These are phyloP conservation scores for Coecobrya sp. DNA, from an alignment of 2,888 invertebrate species.

Conservation along the genomic window DNA sequence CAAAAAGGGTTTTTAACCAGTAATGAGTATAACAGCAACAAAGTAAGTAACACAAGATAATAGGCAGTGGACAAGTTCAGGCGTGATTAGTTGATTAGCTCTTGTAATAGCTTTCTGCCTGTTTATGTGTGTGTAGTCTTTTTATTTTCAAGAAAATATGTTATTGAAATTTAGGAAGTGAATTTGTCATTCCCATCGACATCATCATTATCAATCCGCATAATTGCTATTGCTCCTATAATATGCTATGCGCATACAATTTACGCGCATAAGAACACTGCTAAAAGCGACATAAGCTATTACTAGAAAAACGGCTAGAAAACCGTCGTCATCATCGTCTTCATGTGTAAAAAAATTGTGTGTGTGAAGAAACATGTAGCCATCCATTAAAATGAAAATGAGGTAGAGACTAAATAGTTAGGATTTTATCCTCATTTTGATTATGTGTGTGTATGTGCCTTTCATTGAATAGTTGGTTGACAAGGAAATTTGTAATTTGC, in stretches of 20 bases:
- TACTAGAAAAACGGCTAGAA: neutral
- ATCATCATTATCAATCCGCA: neutral
- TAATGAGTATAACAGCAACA: neutral
- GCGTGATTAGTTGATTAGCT: conserved; percentile 25
- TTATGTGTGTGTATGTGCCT: conserved; percentile 21
- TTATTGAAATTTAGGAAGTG: conserved; percentile 30
- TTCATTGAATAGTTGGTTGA: neutral
- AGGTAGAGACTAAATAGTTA: neutral
- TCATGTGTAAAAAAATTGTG: neutral
- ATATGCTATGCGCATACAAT: too few relatives aligned
- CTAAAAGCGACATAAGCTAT: neutral
- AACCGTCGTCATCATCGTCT: conserved; percentile 27
- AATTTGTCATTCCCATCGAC: conserved; percentile 2
- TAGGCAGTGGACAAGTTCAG: conserved; percentile 33
- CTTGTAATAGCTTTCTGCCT: neutral
- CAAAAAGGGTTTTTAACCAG: neutral
- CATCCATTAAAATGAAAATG: neutral
- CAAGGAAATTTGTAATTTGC: conserved; percentile 26
- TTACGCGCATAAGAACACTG: neutral
- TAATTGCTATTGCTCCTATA: neutral
- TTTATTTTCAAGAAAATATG: neutral
- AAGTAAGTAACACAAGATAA: neutral
- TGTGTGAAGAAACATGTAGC: neutral
- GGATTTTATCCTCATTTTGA: neutral
- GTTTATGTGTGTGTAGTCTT: neutral